Percentiles rank a stretch among this genome's conserved stretches.
phyloP scores from a whole-genome alignment of 2,888 invertebrate species.

The Crossocerus cetratus region DNA sequence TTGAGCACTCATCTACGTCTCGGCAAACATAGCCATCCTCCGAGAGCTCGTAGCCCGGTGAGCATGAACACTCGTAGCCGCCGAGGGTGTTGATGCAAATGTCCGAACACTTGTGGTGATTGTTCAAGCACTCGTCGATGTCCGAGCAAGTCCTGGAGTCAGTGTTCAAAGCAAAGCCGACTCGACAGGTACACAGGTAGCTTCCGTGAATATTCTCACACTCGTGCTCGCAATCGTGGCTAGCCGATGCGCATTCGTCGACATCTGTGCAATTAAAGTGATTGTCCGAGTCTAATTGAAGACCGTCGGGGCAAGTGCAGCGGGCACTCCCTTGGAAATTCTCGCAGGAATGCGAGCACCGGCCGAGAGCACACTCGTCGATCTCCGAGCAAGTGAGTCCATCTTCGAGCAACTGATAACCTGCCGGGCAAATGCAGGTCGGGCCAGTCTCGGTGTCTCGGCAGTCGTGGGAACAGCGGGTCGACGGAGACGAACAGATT shows the following conservation, averaged over 20 bases:
- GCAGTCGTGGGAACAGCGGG: conserved; percentile 67
- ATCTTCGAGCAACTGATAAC: conserved; percentile 75
- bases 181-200: conserved; percentile 79
- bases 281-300: conserved; percentile 53
- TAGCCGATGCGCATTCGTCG: conserved; percentile 50
- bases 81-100: conserved; percentile 60
- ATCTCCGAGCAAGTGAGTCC: conserved; percentile 77
- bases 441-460: conserved; percentile 60
- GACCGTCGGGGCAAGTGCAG: conserved; percentile 78
- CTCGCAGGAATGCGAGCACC: conserved; percentile 80
- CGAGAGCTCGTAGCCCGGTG: conserved; percentile 50
- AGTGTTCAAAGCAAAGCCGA: conserved; percentile 71
- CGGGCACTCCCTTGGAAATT: conserved; percentile 78
- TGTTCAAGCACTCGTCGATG: conserved; percentile 69
- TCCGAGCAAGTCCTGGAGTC: conserved; percentile 72
- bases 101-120: conserved; percentile 74
- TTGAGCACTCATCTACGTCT: conserved; percentile 65
- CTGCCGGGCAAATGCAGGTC: conserved; percentile 80
- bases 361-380: conserved; percentile 79
- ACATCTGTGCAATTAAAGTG: conserved; percentile 62
- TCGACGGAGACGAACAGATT: conserved; percentile 49
- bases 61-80: conserved; percentile 68
- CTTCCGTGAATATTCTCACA: conserved; percentile 79
- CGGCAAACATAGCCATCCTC: conserved; percentile 57
- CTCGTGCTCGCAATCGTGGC: conserved; percentile 71